These are phyloP conservation scores for Uria lomvia DNA, from an alignment of 2,113 vertebrate genomes.

Conservation along the genomic window DNA sequence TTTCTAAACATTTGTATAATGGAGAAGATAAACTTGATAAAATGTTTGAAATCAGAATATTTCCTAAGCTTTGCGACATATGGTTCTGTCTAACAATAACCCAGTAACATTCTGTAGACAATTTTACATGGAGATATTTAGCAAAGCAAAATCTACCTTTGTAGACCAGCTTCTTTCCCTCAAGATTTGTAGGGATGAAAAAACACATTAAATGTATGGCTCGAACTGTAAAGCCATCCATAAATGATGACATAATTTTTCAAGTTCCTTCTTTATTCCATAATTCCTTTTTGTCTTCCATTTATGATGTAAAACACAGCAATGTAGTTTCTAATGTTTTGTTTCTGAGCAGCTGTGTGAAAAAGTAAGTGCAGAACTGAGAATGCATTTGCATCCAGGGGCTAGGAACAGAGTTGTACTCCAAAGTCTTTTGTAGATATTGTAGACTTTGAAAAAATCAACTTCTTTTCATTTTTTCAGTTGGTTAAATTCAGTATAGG, in stretches of 20 bases:
- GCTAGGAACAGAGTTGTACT: not conserved
- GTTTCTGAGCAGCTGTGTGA: not conserved
- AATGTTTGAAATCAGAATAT: not conserved
- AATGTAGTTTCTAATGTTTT: not conserved
- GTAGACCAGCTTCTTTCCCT: not conserved
- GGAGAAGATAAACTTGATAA: not conserved
- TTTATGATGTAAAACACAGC: not conserved
- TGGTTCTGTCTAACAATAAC: not conserved
- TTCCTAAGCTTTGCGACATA: not conserved
- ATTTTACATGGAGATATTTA: not conserved
- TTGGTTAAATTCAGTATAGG: not conserved
- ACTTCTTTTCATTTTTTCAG: not conserved
- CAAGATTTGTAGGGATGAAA: not conserved
- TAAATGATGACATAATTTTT: not conserved
- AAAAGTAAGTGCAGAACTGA: not conserved
- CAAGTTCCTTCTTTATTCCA: not conserved
- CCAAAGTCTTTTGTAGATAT: not conserved
- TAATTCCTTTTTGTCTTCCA: not conserved
- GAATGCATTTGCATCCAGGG: not conserved
- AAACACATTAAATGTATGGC: not conserved
- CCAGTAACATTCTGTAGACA: not conserved
- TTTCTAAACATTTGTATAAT: not conserved
- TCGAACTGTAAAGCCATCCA: not conserved
- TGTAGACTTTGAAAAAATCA: not conserved
- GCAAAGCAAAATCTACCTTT: not conserved